phyloP scores from a whole-genome alignment of 2,888 invertebrate species.

The Limnephilus marmoratus region DNA sequence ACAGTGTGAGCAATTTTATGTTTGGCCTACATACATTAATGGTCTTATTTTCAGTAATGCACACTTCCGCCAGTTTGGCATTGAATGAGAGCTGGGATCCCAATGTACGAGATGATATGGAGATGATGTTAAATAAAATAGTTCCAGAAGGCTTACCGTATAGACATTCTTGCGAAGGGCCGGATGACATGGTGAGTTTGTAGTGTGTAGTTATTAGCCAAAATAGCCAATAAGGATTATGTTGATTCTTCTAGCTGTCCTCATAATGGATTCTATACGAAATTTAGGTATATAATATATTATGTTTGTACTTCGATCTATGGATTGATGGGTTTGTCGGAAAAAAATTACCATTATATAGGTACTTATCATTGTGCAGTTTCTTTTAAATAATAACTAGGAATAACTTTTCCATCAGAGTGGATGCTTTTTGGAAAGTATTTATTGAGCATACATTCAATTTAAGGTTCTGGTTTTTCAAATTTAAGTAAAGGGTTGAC shows the following conservation, averaged over 20 bases:
- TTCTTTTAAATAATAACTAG: neutral
- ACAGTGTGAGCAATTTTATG: neutral
- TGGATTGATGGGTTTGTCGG: neutral
- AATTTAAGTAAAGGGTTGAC: neutral
- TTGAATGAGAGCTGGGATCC: constrained; percentile 99
- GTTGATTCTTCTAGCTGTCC: neutral
- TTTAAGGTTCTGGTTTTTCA: neutral
- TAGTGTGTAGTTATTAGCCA: neutral
- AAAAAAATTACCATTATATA: neutral
- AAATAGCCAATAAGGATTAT: neutral
- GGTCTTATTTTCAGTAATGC: constrained; percentile 86
- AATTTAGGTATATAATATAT: neutral
- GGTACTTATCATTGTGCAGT: neutral
- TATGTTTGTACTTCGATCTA: neutral
- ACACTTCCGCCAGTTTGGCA: constrained; percentile 98
- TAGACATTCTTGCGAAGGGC: constrained; percentile 98
- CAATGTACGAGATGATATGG: constrained; percentile 98
- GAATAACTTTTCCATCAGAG: neutral
- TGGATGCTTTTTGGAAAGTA: neutral
- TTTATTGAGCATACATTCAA: neutral
- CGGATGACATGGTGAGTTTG: constrained; percentile 95
- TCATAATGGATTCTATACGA: neutral
- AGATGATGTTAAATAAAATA: constrained; percentile 99
- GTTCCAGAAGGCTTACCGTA: constrained; percentile 98
- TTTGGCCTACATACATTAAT: neutral